phyloP scores from a whole-genome alignment of 2,888 invertebrate genomes.

The Copidosoma aretas region DNA sequence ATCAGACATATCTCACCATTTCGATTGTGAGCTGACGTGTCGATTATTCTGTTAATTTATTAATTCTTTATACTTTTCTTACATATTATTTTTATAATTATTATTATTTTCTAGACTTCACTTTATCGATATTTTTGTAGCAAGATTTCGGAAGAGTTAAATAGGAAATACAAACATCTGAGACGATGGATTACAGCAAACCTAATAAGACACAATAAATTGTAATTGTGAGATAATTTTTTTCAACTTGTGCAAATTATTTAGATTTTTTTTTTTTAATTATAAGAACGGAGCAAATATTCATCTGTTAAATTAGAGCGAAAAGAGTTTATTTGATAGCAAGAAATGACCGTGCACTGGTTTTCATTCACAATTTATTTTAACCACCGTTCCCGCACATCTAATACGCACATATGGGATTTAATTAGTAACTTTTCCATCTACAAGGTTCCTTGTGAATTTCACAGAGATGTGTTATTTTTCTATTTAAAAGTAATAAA shows the following conservation, averaged over 20 bases:
- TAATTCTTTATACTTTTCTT: neutral
- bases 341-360: conserved; percentile 20
- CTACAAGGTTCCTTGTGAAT: conserved; percentile 26
- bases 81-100: neutral
- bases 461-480: neutral
- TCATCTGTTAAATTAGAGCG: neutral
- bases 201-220: neutral
- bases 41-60: neutral
- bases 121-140: neutral
- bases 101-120: neutral
- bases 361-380: conserved; percentile 18
- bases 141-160: neutral
- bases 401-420: conserved; percentile 28
- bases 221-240: neutral
- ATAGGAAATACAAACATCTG: neutral
- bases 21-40: neutral
- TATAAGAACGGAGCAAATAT: neutral
- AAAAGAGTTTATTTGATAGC: conserved; percentile 1
- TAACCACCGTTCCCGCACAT: conserved; percentile 36
- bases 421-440: conserved; percentile 26
- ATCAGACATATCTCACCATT: neutral
- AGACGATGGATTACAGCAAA: neutral
- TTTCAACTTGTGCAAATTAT: neutral
- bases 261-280: no score
- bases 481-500: no score